Base-by-base conservation (phyloP, 2,113 vertebrate genomes). In the Pseudolaguvia tuberculata region DNA sequence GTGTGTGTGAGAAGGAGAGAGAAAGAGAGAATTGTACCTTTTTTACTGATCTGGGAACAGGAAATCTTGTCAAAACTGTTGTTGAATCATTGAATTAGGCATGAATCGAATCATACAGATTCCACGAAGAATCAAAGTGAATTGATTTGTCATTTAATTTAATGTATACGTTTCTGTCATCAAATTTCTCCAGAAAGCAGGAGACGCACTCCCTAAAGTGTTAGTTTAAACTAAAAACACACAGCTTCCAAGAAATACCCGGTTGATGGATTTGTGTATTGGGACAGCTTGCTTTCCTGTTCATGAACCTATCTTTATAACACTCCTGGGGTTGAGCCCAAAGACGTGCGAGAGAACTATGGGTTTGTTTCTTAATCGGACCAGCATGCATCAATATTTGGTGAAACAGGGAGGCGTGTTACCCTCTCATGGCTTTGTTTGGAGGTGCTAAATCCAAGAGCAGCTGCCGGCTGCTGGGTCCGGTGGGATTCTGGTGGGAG, bases 401-500 rank as follows among this genome's bases (percentile, higher is more conserved):
- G 70, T 69, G 23, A 75, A 67, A 76, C 17, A 31, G 82, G 84
- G 81, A 84, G 82, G 82, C 25, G 79, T 80, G 80, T 84, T 83
- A 72, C 83, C 75, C 85, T 86, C 73, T 68, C 80, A 81, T 82
- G 83, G 86, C 87, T 91, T 91, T 91, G 90, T 92, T 88, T 90
- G 56, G 85, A 86, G 82, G 84, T 86, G 85, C 85, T 90, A 84
- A 90, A 90, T 90, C 88, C 85, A 83, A 51, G 89, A 93, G 88
- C 93, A 94, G 93, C 93, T 94, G 93, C 92, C 86, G 89, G 89
- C 86, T 89, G 86, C 80, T 86, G 86, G 90, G 90, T 93, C 93
- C 92, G 88, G 86, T 91, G 94, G 92, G 92, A 92, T 88, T 88
- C 86, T 88, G 84, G 47, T 50, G 72, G 76, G 75, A 70, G 82